Evolutionary conservation across 2,113 vertebrate species (phyloP).

Genomic region (Nansenia antarctica): DNA sequence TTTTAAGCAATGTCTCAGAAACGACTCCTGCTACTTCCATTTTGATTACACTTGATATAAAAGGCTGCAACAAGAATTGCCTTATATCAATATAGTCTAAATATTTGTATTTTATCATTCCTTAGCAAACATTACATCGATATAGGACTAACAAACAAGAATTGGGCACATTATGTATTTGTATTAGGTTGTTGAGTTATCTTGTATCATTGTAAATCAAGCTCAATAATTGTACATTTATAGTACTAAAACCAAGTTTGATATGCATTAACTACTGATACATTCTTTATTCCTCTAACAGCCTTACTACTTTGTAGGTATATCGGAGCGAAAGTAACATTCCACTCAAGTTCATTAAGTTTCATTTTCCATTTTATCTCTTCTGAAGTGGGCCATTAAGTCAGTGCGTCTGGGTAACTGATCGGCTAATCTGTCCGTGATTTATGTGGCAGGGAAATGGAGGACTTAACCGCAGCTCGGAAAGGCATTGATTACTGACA

Average conservation of each 20-base stretch:
- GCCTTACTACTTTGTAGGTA: slow-evolving; percentile 35
- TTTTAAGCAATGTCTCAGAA: background rate
- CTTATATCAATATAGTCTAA: too few relatives aligned
- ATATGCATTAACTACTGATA: slow-evolving; percentile 27
- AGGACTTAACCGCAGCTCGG: slow-evolving; percentile 67
- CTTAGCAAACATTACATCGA: background rate
- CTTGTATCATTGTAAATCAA: background rate
- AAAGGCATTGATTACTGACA: slow-evolving; percentile 79
- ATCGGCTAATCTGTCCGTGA: slow-evolving; percentile 77
- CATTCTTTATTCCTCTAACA: slow-evolving; percentile 27
- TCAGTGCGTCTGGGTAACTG: slow-evolving; percentile 65
- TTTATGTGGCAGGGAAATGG: slow-evolving; percentile 74
- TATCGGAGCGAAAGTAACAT: slow-evolving; percentile 43
- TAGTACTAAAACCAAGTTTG: slow-evolving; percentile 27
- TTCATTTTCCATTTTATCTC: slow-evolving; percentile 73
- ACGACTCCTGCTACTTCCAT: background rate
- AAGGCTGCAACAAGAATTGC: too few relatives aligned
- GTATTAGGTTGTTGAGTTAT: background rate
- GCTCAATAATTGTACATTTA: slow-evolving; percentile 22
- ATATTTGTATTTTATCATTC: too few relatives aligned
- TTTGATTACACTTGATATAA: background rate
- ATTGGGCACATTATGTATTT: background rate
- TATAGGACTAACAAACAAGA: background rate
- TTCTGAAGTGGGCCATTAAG: slow-evolving; percentile 74
- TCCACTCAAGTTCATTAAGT: slow-evolving; percentile 74